Conservation (phyloP, 2,888 invertebrate genomes). For the Camptogramma bilineatum region DNA sequence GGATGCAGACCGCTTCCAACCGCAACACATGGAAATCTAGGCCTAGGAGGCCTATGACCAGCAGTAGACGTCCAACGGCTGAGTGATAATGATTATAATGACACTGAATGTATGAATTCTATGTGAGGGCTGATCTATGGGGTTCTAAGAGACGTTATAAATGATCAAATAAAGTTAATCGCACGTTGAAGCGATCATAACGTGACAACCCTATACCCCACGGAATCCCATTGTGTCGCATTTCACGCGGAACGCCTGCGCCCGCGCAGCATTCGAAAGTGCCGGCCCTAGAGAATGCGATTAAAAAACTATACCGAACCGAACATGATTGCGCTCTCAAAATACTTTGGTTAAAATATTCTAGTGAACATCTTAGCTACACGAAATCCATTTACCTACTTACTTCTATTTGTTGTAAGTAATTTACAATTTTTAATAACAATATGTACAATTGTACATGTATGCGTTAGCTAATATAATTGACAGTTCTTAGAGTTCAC, state of each 20-base stretch:
- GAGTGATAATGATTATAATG: no score
- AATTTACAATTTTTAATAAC: background rate
- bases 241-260: slow-evolving; percentile 67
- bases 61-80: no score
- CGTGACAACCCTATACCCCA: slow-evolving; percentile 50
- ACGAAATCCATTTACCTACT: background rate
- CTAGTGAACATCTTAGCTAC: background rate
- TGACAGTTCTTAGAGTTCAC: no score
- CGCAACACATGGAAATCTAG: no score
- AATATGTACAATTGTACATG: no score
- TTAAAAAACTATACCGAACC: slow-evolving; percentile 57
- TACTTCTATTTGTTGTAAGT: background rate
- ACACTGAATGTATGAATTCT: no score
- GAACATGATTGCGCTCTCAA: slow-evolving; percentile 56
- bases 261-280: slow-evolving; percentile 60
- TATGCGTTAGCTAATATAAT: no score
- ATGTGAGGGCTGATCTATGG: background rate
- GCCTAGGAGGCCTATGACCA: no score
- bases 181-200: slow-evolving; percentile 18
- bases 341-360: slow-evolving; percentile 41
- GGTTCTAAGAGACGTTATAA: background rate
- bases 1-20: no score
- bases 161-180: background rate
- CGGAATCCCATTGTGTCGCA: slow-evolving; percentile 70
- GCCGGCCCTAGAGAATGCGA: slow-evolving; percentile 60